phyloP scores from a whole-genome alignment of 2,888 invertebrate genomes.

The Thymelicus acteon region DNA sequence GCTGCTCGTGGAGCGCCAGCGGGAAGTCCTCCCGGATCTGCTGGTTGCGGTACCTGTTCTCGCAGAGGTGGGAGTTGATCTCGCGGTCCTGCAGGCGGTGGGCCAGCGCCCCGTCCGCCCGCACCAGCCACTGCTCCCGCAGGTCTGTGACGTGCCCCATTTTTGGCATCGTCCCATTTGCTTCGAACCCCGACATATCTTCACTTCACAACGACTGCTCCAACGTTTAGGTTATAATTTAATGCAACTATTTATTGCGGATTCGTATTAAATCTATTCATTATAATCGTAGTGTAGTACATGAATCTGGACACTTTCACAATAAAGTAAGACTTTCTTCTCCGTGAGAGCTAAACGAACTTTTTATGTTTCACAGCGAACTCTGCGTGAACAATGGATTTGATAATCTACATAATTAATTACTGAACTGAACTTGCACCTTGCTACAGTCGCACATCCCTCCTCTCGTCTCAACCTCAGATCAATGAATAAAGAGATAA shows the following conservation, averaged over 20 bases:
- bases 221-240: slow-evolving; percentile 14
- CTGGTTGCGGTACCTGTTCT: slow-evolving; percentile 77
- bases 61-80: slow-evolving; percentile 77
- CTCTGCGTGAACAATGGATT: slow-evolving; percentile 70
- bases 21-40: slow-evolving; percentile 81
- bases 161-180: slow-evolving; percentile 79
- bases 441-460: slow-evolving; percentile 55
- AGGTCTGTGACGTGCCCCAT: slow-evolving; percentile 78
- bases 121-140: slow-evolving; percentile 79
- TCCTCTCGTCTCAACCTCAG: slow-evolving; percentile 47
- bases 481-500: too few species aligned
- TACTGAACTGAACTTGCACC: slow-evolving; percentile 53
- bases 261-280: slow-evolving; percentile 22
- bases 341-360: slow-evolving; percentile 66
- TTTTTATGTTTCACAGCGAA: slow-evolving; percentile 73
- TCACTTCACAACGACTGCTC: slow-evolving; percentile 2
- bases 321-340: slow-evolving; percentile 67
- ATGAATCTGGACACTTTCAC: slow-evolving; percentile 50
- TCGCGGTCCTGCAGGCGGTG: slow-evolving; percentile 79
- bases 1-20: slow-evolving; percentile 74
- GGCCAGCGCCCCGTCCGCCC: slow-evolving; percentile 77
- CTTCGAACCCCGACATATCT: slow-evolving; percentile 71
- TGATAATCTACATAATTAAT: slow-evolving; percentile 75
- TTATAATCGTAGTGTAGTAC: slow-evolving; percentile 17
- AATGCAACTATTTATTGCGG: slow-evolving; percentile 17